These are phyloP conservation scores for Lethenteron reissneri DNA, from an alignment of 2,113 vertebrate genomes.

Conservation along the genomic window DNA sequence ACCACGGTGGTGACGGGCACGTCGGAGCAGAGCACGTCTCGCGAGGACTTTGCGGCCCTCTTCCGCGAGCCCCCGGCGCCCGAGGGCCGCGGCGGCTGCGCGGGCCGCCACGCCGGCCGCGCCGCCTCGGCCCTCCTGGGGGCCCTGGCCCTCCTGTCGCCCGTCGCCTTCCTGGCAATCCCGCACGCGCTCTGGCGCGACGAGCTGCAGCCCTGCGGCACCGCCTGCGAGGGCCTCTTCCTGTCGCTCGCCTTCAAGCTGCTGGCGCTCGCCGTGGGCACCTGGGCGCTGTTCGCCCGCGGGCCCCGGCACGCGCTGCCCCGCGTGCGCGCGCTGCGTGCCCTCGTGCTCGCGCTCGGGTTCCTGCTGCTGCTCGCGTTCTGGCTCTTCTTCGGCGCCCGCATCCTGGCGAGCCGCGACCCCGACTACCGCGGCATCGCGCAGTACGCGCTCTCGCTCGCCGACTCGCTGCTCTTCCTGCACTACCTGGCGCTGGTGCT, in stretches of 20 bases:
- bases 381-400: slow-evolving; percentile 66
- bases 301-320: slow-evolving; percentile 53
- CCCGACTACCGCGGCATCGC: slow-evolving; percentile 54
- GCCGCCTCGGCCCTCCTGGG: slow-evolving; percentile 39
- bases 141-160: slow-evolving; percentile 52
- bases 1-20: slow-evolving; percentile 72
- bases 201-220: slow-evolving; percentile 44
- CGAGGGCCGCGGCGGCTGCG: slow-evolving; percentile 55
- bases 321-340: slow-evolving; percentile 49
- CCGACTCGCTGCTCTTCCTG: slow-evolving; percentile 64
- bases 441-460: slow-evolving; percentile 57
- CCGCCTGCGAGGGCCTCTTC: slow-evolving; percentile 66
- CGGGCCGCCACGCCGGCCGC: slow-evolving; percentile 46
- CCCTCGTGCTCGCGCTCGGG: slow-evolving; percentile 59
- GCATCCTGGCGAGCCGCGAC: slow-evolving; percentile 46
- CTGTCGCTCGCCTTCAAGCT: slow-evolving; percentile 78
- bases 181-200: slow-evolving; percentile 62
- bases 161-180: slow-evolving; percentile 57
- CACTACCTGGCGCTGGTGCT: slow-evolving; percentile 69
- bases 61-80: slow-evolving; percentile 51
- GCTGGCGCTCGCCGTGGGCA: slow-evolving; percentile 58
- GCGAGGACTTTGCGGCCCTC: slow-evolving; percentile 64
- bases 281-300: slow-evolving; percentile 69
- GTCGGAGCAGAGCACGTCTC: slow-evolving; percentile 70
- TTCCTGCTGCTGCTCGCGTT: slow-evolving; percentile 65